Conservation (phyloP, 2,113 vertebrate genomes). For the Elgaria multicarinata region DNA sequence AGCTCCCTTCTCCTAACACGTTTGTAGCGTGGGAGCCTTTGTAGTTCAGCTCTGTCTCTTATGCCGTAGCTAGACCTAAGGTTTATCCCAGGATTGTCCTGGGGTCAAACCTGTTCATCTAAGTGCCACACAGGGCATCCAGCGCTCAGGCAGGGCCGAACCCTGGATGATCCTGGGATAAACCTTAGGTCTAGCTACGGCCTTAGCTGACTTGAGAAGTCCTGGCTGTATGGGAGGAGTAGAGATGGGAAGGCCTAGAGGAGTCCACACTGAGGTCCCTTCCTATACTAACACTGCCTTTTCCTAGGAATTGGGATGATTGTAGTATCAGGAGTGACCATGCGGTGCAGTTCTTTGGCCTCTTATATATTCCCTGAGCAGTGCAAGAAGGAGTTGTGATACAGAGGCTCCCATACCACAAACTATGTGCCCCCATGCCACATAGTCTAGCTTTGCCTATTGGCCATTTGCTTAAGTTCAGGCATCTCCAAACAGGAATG, state of each 20-base stretch:
- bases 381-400: neutral
- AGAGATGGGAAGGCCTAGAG: no score
- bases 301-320: neutral
- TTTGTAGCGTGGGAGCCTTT: neutral
- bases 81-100: no score
- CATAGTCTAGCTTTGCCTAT: neutral
- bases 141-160: no score
- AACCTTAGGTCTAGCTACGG: no score
- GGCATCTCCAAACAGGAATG: neutral
- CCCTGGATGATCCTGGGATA: no score
- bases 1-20: neutral
- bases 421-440: neutral
- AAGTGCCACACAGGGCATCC: no score
- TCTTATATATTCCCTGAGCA: neutral
- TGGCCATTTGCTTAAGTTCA: neutral
- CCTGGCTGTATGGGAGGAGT: no score
- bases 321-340: neutral
- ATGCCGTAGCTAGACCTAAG: no score
- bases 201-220: neutral
- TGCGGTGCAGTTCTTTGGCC: neutral
- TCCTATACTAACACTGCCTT: neutral
- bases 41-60: neutral
- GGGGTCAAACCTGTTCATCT: no score
- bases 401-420: neutral
- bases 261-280: no score